phyloP scores from a whole-genome alignment of 2,888 invertebrate species.

The Hyposoter dolosus region DNA sequence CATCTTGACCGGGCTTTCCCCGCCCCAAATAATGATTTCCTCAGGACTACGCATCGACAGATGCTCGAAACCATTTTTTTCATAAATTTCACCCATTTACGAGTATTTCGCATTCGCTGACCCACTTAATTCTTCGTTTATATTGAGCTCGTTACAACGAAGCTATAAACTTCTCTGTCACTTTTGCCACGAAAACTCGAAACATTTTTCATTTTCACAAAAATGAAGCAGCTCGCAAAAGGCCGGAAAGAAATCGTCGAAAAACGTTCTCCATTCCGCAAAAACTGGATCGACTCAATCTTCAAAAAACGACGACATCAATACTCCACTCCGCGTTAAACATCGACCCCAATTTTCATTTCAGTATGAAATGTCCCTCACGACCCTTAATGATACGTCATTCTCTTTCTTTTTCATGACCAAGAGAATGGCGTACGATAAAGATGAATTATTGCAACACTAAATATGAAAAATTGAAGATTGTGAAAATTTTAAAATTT shows the following conservation, averaged over 20 bases:
- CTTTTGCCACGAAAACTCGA: neutral
- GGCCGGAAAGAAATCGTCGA: neutral
- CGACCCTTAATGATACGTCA: neutral
- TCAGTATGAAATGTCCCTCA: neutral
- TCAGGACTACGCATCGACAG: neutral
- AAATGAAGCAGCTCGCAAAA: neutral
- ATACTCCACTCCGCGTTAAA: neutral
- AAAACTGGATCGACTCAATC: neutral
- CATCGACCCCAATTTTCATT: neutral
- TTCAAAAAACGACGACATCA: neutral
- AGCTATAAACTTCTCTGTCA: neutral
- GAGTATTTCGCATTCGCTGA: neutral
- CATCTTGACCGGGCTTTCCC: constrained; percentile 13
- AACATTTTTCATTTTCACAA: neutral
- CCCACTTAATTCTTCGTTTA: neutral
- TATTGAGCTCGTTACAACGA: neutral
- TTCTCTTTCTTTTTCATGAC: too few species aligned
- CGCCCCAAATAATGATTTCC: constrained; percentile 1
- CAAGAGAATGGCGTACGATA: too few species aligned
- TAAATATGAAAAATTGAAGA: neutral
- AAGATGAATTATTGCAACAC: too few species aligned
- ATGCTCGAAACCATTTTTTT: neutral
- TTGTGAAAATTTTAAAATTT: neutral
- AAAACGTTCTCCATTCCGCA: neutral
- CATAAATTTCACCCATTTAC: constrained; percentile 3